Percentiles rank a stretch among this genome's conserved stretches.
These are phyloP conservation scores for Petrosia ficiformis DNA, from an alignment of 37 sponge, comb jelly and placozoan species.

Conservation along the genomic window DNA sequence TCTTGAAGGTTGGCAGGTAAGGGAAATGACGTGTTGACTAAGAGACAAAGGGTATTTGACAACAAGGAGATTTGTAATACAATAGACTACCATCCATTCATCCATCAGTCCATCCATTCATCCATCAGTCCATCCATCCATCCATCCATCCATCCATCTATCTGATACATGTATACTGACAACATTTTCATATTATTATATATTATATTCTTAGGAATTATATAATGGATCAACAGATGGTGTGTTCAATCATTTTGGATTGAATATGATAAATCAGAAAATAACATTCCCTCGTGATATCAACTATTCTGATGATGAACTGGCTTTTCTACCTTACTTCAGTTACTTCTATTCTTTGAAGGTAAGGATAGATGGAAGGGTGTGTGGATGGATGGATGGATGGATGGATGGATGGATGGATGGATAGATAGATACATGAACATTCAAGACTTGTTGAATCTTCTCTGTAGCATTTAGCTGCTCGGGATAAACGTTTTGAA, in stretches of 20 bases:
- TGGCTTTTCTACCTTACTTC: conserved; percentile 82
- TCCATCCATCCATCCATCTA: too few relatives aligned
- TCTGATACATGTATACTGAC: too few relatives aligned
- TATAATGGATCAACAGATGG: conserved; percentile 30
- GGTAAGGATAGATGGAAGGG: conserved; percentile 32
- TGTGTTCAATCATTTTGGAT: conserved; percentile 61
- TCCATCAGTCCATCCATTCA: too few relatives aligned
- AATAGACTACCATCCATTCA: too few relatives aligned
- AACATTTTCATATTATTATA: neutral
- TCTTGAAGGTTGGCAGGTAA: conserved; percentile 53
- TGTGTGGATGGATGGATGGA: too few relatives aligned
- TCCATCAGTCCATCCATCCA: too few relatives aligned
- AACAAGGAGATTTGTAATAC: too few relatives aligned
- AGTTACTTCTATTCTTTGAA: conserved; percentile 61
- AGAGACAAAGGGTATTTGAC: neutral
- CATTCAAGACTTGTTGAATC: too few relatives aligned
- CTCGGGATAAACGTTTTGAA: neutral
- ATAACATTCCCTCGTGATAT: conserved; percentile 71
- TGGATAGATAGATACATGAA: too few relatives aligned
- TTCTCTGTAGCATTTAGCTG: too few relatives aligned
- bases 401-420: too few relatives aligned
- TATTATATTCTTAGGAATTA: conserved; percentile 30
- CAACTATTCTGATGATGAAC: conserved; percentile 82
- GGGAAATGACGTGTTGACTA: too few relatives aligned
- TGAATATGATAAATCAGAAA: conserved; percentile 82